Conservation (phyloP, 2,113 vertebrate species). For the Anthoscopus minutus region DNA sequence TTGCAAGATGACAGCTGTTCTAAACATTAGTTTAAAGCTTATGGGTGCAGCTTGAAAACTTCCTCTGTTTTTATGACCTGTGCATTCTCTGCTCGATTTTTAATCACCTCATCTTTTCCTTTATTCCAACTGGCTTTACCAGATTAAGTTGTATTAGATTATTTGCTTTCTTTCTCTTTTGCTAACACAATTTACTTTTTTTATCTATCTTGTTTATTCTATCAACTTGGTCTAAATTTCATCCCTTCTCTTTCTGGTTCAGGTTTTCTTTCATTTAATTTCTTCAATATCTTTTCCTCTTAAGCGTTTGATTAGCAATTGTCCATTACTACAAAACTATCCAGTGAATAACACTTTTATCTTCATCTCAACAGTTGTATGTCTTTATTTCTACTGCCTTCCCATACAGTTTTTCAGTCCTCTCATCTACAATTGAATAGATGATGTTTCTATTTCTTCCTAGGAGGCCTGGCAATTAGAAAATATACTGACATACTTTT, state of each 20-base stretch:
- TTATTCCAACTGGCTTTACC: not conserved
- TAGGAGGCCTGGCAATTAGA: not conserved
- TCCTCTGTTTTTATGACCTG: not conserved
- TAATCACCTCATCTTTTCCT: not conserved
- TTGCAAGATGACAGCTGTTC: not conserved
- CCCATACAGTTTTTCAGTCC: not conserved
- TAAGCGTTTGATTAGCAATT: not conserved
- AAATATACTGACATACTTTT: not conserved
- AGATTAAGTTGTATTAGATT: not conserved
- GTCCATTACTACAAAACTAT: not conserved
- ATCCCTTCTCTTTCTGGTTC: not conserved
- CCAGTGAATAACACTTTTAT: not conserved
- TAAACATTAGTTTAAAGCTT: not conserved
- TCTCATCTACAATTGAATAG: not conserved
- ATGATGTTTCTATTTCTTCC: not conserved
- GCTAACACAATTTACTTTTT: not conserved
- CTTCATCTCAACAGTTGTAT: not conserved
- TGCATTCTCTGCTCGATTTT: not conserved
- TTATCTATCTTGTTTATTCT: not conserved
- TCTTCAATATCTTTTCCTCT: not conserved
- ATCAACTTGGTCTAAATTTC: not conserved
- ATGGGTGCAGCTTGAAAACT: not conserved
- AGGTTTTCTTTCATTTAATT: not conserved
- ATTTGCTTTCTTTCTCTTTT: not conserved
- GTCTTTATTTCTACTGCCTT: not conserved